These are phyloP conservation scores for Trissolcus japonicus DNA, from an alignment of 2,888 invertebrate genomes.

Conservation along the genomic window DNA sequence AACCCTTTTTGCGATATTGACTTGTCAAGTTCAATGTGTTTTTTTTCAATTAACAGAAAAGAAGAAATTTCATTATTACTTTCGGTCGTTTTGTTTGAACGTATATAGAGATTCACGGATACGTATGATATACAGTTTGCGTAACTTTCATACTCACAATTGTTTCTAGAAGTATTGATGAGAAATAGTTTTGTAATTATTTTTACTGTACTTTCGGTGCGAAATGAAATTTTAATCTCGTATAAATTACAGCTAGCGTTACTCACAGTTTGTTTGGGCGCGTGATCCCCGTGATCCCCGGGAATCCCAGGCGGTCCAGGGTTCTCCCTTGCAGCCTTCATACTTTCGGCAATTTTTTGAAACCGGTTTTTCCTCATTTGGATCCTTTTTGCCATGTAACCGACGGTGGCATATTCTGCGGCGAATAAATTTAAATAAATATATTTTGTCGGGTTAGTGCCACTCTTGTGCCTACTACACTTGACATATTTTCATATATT, in stretches of 20 bases:
- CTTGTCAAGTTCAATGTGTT: too few species aligned
- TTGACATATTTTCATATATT: too few species aligned
- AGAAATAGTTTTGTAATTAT: too few species aligned
- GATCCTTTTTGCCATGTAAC: constrained; percentile 97
- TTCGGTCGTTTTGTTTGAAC: too few species aligned
- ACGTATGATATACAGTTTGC: too few species aligned
- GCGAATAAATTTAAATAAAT: constrained; percentile 34
- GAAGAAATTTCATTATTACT: too few species aligned
- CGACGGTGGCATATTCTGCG: constrained; percentile 97
- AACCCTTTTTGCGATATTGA: too few species aligned
- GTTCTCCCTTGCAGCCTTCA: constrained; percentile 88
- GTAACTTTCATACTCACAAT: too few species aligned
- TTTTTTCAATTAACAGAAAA: too few species aligned
- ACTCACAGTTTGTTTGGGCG: constrained; percentile 87
- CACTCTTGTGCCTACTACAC: too few species aligned
- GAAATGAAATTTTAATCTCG: constrained; percentile 3
- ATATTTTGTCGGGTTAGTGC: background rate
- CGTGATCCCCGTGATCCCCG: constrained; percentile 82
- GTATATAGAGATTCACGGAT: too few species aligned
- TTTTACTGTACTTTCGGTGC: background rate
- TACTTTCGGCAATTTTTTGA: constrained; percentile 94
- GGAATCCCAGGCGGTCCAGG: constrained; percentile 80
- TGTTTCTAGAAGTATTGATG: too few species aligned
- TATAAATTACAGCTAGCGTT: constrained; percentile 69
- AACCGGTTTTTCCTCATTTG: constrained; percentile 97